Evolutionary conservation across 2,113 vertebrate species (phyloP), one percentile per base, ranked within the genome.

Genomic region (Cyprinus carpio): DNA sequence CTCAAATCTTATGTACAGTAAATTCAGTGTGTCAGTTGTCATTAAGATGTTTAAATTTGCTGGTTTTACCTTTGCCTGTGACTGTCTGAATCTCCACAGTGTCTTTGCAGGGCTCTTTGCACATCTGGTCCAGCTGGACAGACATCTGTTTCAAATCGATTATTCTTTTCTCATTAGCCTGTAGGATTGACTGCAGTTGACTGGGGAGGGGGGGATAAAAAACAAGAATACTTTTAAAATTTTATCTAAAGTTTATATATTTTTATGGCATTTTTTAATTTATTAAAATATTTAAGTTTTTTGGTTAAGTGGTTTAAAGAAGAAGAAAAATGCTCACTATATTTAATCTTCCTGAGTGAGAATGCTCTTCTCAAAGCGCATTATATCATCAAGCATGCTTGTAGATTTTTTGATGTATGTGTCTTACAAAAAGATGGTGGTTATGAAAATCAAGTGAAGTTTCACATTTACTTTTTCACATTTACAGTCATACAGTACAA

Each of bases 31-130:
- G 67, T 40, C 71, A 43, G 2, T 25, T 27, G 1, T 49, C 40
- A 75, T 49, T 25, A 16, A 1, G 2, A 46, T 27, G 12, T 75
- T 16, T 54, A 16, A 40, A 79, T 27, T 2, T 12, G 20, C 27
- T 16, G 18, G 6, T 72, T 67, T 4, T 92, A 99, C 98, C 98
- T 96, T 93, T 95, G 88, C 98, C 98, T 75, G 93, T 97, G 25
- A 6, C 89, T 0, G 95, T 84, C 3, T 95, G 90, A 88, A 98
- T 98, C 83, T 95, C 87, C 20, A 96, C 95, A 0, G 82, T 93
- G 77, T 99, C 96, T 90, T 76, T 95, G 87, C 98, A 99, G 0
- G 98, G 95, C 67, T 95, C 87, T 15, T 92, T 95, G 88, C 98
- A 99, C 8, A 85, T 92, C 60, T 49, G 72, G 85, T 98, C 96